Percentiles rank a stretch among this genome's conserved stretches.
Evolutionary conservation across 2,888 invertebrate genomes (phyloP).

Genomic region (Acanthoscelides obtectus): DNA sequence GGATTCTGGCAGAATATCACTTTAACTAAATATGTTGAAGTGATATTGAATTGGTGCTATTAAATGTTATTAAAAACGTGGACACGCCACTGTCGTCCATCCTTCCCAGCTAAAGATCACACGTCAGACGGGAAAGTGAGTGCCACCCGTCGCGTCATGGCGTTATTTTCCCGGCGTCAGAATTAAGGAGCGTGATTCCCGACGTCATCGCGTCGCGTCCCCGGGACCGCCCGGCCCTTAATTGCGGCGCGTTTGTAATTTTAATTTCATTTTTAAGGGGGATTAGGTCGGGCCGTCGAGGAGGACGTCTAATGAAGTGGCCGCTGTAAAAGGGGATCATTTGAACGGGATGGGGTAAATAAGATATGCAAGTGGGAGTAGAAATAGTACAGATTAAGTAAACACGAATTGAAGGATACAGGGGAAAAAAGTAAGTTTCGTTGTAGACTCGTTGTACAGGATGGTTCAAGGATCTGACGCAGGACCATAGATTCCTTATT

Average conservation of each 20-base stretch:
- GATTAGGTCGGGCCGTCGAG: constrained; percentile 9
- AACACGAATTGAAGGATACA: too few species aligned
- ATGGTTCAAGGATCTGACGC: too few species aligned
- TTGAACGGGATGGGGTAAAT: not conserved
- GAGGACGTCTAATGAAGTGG: not conserved
- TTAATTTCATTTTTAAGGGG: constrained; percentile 35
- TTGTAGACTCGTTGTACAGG: too few species aligned
- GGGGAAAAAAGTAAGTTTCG: too few species aligned
- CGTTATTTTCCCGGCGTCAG: not conserved
- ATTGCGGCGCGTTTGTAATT: constrained; percentile 38
- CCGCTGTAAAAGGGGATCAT: not conserved
- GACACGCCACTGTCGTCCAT: not conserved
- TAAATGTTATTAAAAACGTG: too few species aligned
- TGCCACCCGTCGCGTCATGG: not conserved
- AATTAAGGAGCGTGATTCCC: not conserved
- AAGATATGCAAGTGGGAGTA: too few species aligned
- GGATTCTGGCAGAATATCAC: too few species aligned
- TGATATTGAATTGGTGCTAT: too few species aligned
- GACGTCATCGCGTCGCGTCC: not conserved
- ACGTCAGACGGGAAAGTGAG: not conserved
- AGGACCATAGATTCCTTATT: too few species aligned
- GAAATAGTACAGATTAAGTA: too few species aligned
- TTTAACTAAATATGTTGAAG: too few species aligned
- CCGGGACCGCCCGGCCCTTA: constrained; percentile 30
- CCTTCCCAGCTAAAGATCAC: not conserved